Evolutionary conservation across 2,113 vertebrate species (phyloP), one percentile per base, ranked within the genome.

Genomic region (Toxostoma redivivum): DNA sequence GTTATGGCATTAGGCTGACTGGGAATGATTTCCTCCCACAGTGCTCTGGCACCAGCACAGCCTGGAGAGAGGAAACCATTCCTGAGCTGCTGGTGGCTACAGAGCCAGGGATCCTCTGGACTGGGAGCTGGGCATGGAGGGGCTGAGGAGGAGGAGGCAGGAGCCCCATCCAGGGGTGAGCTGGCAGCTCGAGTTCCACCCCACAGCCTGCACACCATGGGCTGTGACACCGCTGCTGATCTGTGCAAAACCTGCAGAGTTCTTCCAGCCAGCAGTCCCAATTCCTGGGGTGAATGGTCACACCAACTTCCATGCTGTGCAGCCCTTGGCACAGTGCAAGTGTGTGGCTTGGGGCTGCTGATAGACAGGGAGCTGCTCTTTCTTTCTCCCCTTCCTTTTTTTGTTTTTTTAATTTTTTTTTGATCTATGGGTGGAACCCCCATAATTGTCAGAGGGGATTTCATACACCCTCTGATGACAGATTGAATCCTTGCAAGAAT

Each of bases 1-100:
- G 96, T 95, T 97, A 96, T 83, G 95, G 91, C 87, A 95, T 94
- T 93, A 96, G 84, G 81, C 95, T 97, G 96, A 97, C 79, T 97
- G 22, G 88, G 88, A 88, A 85, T 92, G 76, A 95, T 91, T 95
- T 96, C 87, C 91, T 97, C 93, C 93, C 96, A 97, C 88, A 97
- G 89, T 47, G n/a, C 66, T 72, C 53, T 97, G 92, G 97, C 95
- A 91, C n/a, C 6, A 86, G 65, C 67, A 33, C 85, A 86, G 71
- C 78, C 78, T 54, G 38, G 69, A 53, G 57, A 37, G 30, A 95
- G 93, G 80, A 96, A 94, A 95, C 38, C 61, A 67, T 88, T 93
- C 70, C 79, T 80, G 71, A 76, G 76, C 37, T 71, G 56, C 56
- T 2, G 3, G 0, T 5, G 50, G 15, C 58, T 4, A 0, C 42